A percentile compares a stretch with the other conserved stretches of the same genome.
phyloP scores from a whole-genome alignment of 1,140 invertebrate species.

The Globodera rostochiensis region DNA sequence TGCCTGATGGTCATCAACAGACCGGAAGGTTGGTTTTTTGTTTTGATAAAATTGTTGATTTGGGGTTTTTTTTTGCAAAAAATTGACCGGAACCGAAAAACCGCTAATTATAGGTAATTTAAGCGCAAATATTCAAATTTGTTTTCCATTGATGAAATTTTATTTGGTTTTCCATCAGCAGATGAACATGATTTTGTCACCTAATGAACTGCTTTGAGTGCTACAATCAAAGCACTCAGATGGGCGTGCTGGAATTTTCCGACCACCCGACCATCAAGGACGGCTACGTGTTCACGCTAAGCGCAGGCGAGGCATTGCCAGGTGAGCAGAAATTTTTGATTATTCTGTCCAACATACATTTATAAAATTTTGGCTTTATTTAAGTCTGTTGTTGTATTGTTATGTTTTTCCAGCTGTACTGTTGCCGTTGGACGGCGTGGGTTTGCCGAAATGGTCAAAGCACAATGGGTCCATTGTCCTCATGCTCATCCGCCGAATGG shows the following conservation, averaged over 20 bases:
- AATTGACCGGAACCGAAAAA: neutral
- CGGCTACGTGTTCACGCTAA: conserved; percentile 25
- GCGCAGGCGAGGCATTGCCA: conserved; percentile 16
- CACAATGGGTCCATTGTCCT: neutral
- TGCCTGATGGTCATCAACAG: conserved; percentile 12
- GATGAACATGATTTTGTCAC: neutral
- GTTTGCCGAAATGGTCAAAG: conserved; percentile 1
- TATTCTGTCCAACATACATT: neutral
- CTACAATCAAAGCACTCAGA: neutral
- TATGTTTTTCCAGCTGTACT: conserved; percentile 12
- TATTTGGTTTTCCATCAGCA: neutral
- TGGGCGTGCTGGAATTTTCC: conserved; percentile 18
- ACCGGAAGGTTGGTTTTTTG: conserved; percentile 5
- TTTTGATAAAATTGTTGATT: neutral
- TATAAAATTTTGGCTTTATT: too few species aligned
- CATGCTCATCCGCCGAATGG: conserved; percentile 19
- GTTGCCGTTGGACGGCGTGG: conserved; percentile 13
- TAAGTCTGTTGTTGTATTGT: too few species aligned
- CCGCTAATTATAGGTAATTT: neutral
- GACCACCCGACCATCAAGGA: conserved; percentile 18
- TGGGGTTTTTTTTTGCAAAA: neutral
- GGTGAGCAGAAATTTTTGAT: neutral
- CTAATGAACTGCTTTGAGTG: conserved; percentile 7
- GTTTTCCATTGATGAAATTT: conserved; percentile 1
- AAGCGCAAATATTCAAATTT: neutral